A percentile compares a stretch with the other conserved stretches of the same genome.
Conservation (phyloP, 2,797 vertebrate genomes). For the Gadopsis marmoratus region DNA sequence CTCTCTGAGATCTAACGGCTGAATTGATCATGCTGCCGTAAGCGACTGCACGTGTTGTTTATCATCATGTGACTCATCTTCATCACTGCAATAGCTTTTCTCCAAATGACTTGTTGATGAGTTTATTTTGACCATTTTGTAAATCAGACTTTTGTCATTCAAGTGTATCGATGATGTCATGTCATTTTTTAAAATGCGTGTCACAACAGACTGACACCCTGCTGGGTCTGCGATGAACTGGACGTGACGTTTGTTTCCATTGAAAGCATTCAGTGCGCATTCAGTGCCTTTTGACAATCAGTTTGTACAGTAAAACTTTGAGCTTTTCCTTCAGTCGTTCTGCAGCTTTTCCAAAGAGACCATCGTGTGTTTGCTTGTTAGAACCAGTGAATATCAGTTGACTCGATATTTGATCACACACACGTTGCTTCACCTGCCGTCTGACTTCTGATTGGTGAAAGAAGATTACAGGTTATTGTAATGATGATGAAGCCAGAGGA, state of each 20-base stretch:
- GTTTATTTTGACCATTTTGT: too few relatives aligned
- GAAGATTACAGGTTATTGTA: too few relatives aligned
- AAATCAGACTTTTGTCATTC: neutral
- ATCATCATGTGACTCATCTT: too few relatives aligned
- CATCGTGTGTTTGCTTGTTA: too few relatives aligned
- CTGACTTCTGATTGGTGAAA: too few relatives aligned
- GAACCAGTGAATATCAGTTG: too few relatives aligned
- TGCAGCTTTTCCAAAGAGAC: neutral
- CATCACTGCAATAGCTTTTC: neutral
- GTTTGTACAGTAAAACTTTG: neutral
- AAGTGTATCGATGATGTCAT: neutral
- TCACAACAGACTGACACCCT: neutral
- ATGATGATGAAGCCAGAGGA: too few relatives aligned
- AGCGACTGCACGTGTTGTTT: too few relatives aligned
- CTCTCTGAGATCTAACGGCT: neutral
- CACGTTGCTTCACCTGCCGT: too few relatives aligned
- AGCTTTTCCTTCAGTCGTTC: neutral
- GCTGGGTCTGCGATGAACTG: neutral
- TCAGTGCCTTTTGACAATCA: slow-evolving; percentile 84
- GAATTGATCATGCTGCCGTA: too few relatives aligned
- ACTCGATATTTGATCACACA: too few relatives aligned
- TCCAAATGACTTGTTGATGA: neutral
- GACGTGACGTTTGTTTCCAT: neutral
- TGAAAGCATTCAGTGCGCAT: slow-evolving; percentile 54
- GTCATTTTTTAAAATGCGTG: too few relatives aligned